Percentiles rank a stretch among this genome's conserved stretches.
phyloP scores from a whole-genome alignment of 1,140 invertebrate species.

The Mizuhopecten yessoensis region DNA sequence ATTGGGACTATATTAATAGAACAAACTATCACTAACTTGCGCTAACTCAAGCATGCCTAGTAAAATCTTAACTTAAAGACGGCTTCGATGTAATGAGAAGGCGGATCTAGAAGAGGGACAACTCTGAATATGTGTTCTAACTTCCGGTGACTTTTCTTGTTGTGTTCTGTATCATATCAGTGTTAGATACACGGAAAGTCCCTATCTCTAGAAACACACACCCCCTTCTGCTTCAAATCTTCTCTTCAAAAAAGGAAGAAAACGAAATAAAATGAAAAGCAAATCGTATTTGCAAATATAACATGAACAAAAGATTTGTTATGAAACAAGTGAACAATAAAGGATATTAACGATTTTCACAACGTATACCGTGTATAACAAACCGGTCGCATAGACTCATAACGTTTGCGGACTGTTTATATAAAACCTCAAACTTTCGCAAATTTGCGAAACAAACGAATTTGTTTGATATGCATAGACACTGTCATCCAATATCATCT shows the following conservation, averaged over 20 bases:
- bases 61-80: not conserved
- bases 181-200: not conserved
- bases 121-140: too few species aligned
- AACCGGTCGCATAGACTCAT: not conserved
- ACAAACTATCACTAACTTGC: constrained; percentile 13
- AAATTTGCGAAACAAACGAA: not conserved
- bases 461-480: not conserved
- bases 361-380: not conserved
- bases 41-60: constrained; percentile 1
- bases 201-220: not conserved
- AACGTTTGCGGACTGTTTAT: not conserved
- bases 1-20: not conserved
- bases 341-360: not conserved
- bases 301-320: constrained; percentile 30
- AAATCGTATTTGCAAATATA: constrained; percentile 21
- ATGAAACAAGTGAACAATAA: constrained; percentile 29
- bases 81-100: not conserved
- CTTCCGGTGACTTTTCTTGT: too few species aligned
- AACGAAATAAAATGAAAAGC: constrained; percentile 4
- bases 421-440: constrained; percentile 36
- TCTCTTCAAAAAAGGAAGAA: constrained; percentile 16
- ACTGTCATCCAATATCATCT: not conserved
- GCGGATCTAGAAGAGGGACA: not conserved
- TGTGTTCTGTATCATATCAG: not conserved
- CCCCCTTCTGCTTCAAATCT: not conserved